Evolutionary conservation across 2,797 vertebrate genomes (phyloP).

Genomic region (Sebastes minor): DNA sequence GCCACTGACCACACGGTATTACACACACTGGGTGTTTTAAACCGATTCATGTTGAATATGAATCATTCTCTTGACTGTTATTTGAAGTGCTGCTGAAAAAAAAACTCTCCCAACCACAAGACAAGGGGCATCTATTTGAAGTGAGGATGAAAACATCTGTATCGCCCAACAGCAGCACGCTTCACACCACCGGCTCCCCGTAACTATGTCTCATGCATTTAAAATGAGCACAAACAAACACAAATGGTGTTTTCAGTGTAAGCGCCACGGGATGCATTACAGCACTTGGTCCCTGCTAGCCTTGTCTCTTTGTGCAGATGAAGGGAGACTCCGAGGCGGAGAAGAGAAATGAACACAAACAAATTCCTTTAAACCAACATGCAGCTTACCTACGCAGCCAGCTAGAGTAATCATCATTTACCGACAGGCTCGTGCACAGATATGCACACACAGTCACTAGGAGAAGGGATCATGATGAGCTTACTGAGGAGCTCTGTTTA

Average conservation of each 20-base stretch:
- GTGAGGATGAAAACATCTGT: slow-evolving; percentile 38
- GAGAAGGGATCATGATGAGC: slow-evolving; percentile 28
- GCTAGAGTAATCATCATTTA: slow-evolving; percentile 24
- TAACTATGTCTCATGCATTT: slow-evolving; percentile 34
- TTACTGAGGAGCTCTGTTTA: slow-evolving; percentile 51
- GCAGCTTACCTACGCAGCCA: slow-evolving; percentile 2
- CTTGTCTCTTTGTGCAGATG: slow-evolving; percentile 11
- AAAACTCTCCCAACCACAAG: neutral
- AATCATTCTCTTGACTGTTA: slow-evolving; percentile 16
- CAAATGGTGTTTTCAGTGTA: neutral
- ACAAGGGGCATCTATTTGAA: slow-evolving; percentile 43
- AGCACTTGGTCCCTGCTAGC: neutral
- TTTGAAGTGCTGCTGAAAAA: slow-evolving; percentile 11
- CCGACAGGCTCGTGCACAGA: neutral
- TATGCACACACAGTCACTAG: neutral
- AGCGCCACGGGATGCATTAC: neutral
- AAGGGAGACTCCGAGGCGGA: slow-evolving; percentile 6
- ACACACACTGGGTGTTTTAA: slow-evolving; percentile 21
- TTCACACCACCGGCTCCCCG: neutral
- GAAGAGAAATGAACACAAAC: slow-evolving; percentile 9
- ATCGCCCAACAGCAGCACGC: neutral
- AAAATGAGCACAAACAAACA: slow-evolving; percentile 22
- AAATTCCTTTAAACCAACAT: slow-evolving; percentile 15
- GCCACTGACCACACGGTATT: slow-evolving; percentile 16
- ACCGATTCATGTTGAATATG: neutral